phyloP scores from a whole-genome alignment of 2,888 invertebrate genomes.

The Sisyra nigra region DNA sequence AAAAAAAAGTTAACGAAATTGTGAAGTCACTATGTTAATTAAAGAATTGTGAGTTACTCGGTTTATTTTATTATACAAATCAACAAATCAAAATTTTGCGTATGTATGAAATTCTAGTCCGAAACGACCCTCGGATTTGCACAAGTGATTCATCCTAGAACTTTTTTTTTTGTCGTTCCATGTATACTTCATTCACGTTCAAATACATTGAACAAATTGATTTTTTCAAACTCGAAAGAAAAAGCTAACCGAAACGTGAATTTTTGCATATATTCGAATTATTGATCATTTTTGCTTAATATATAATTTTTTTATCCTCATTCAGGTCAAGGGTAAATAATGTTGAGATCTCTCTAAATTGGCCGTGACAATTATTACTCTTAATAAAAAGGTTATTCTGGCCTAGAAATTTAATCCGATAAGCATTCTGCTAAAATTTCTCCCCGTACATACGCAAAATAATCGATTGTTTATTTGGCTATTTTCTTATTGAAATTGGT shows the following conservation, averaged over 20 bases:
- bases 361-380: no score
- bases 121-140: background rate
- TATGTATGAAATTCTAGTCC: background rate
- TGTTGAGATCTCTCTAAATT: no score
- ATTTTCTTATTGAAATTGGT: constrained; percentile 17
- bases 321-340: constrained; percentile 12
- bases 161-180: background rate
- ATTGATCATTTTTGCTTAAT: no score
- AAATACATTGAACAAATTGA: background rate
- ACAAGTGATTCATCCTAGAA: background rate
- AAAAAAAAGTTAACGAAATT: constrained; percentile 12
- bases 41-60: constrained; percentile 45
- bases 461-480: no score
- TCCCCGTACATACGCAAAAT: no score
- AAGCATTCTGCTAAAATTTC: no score
- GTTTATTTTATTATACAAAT: background rate
- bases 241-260: no score
- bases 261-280: no score
- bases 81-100: background rate
- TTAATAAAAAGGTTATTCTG: no score
- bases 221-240: no score
- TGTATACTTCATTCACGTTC: background rate
- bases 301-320: background rate
- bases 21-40: constrained; percentile 44
- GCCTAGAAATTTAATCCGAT: no score